Percentiles rank a stretch among this genome's conserved stretches.
These are phyloP conservation scores for Pavo muticus DNA, from an alignment of 2,113 vertebrate species.

Conservation along the genomic window DNA sequence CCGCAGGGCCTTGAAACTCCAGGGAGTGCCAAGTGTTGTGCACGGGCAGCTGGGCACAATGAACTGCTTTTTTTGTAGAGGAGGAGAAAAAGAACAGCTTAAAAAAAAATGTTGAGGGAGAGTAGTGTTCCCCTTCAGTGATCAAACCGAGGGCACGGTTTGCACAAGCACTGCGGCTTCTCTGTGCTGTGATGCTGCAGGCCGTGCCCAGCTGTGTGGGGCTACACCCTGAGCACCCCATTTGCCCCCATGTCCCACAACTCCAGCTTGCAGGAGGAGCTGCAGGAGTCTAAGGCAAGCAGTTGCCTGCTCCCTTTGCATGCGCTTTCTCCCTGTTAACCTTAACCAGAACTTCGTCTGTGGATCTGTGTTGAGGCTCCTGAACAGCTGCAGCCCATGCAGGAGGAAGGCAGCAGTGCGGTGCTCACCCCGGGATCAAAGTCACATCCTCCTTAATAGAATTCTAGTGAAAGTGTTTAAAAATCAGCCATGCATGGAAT, in stretches of 20 bases:
- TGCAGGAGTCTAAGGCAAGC: not conserved
- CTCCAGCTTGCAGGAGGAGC: too few relatives aligned
- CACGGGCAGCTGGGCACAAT: accelerated
- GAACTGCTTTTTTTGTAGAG: too few relatives aligned
- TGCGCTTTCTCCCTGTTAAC: accelerated
- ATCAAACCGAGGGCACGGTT: too few relatives aligned
- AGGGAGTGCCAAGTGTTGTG: not conserved
- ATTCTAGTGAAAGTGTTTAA: not conserved
- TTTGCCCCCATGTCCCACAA: too few relatives aligned
- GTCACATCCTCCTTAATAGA: not conserved
- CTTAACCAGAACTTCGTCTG: not conserved
- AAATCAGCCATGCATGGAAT: not conserved
- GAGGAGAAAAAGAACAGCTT: not conserved
- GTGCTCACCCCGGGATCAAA: not conserved
- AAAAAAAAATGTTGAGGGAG: not conserved
- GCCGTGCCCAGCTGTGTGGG: not conserved
- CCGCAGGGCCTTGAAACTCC: not conserved
- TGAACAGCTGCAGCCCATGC: not conserved
- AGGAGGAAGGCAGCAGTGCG: not conserved
- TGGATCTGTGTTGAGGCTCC: not conserved
- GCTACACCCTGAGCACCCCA: not conserved
- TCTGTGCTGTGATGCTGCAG: too few relatives aligned
- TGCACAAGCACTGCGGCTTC: not conserved
- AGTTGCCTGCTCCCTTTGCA: too few relatives aligned
- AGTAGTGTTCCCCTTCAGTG: not conserved